Evolutionary conservation across 2,113 vertebrate genomes (phyloP).

Genomic region (Syrrhaptes paradoxus): DNA sequence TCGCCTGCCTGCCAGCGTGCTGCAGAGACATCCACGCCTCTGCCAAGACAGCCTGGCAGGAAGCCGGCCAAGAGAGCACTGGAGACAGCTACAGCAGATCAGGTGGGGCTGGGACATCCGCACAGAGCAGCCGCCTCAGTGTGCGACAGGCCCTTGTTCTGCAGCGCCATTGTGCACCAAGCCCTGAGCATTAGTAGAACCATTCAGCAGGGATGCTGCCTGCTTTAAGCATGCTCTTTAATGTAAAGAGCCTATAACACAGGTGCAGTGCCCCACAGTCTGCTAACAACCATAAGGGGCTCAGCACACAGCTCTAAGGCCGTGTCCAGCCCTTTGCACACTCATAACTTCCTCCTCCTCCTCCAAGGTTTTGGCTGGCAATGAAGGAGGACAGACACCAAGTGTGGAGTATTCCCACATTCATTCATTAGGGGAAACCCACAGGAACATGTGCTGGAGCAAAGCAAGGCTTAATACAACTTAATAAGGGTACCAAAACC

Average conservation of each 20-base stretch:
- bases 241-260: not conserved
- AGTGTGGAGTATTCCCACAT: not conserved
- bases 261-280: not conserved
- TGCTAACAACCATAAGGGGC: not conserved
- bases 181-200: not conserved
- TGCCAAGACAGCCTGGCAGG: conserved; percentile 14
- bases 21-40: not conserved
- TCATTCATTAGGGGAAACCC: not conserved
- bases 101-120: conserved; percentile 11
- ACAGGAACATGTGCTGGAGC: not conserved
- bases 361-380: not conserved
- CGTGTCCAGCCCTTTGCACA: not conserved
- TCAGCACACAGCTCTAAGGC: not conserved
- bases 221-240: not conserved
- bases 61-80: not conserved
- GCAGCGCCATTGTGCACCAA: fast-evolving
- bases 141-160: not conserved
- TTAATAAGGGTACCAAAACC: not conserved
- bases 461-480: not conserved
- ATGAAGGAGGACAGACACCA: not conserved
- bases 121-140: not conserved
- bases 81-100: not conserved
- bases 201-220: fast-evolving
- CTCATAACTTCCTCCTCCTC: not conserved
- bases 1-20: not conserved